These are phyloP conservation scores for Leptopilina clavipes DNA, from an alignment of 1,140 invertebrate genomes.

Conservation along the genomic window DNA sequence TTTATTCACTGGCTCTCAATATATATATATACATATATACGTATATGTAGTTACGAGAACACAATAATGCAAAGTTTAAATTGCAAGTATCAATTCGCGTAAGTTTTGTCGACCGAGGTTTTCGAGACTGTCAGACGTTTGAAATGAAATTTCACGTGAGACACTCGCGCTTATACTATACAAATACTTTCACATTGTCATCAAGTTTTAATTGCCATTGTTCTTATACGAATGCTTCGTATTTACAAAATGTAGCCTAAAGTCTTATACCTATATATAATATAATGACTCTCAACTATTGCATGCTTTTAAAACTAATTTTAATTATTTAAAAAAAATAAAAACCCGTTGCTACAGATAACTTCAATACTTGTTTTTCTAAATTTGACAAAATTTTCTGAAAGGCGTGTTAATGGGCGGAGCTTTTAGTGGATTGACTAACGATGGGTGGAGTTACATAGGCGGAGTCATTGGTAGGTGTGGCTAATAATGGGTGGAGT, in stretches of 20 bases:
- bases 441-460: no score
- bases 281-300: no score
- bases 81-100: constrained; percentile 29
- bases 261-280: no score
- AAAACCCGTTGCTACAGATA: no score
- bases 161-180: neutral
- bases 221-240: neutral
- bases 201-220: constrained; percentile 15
- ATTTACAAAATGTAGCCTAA: neutral
- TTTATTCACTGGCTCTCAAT: neutral
- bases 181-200: neutral
- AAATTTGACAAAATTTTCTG: no score
- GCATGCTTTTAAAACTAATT: no score
- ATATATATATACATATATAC: no score
- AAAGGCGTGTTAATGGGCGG: no score
- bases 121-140: neutral
- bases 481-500: neutral
- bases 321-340: no score
- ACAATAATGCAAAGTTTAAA: constrained; percentile 24
- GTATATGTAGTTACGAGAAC: neutral
- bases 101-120: constrained; percentile 11
- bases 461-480: neutral
- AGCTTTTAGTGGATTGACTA: no score
- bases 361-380: no score
- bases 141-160: constrained; percentile 2